Base-by-base conservation (phyloP, 2,888 invertebrate species). In the Aspidiotus rigidus region DNA sequence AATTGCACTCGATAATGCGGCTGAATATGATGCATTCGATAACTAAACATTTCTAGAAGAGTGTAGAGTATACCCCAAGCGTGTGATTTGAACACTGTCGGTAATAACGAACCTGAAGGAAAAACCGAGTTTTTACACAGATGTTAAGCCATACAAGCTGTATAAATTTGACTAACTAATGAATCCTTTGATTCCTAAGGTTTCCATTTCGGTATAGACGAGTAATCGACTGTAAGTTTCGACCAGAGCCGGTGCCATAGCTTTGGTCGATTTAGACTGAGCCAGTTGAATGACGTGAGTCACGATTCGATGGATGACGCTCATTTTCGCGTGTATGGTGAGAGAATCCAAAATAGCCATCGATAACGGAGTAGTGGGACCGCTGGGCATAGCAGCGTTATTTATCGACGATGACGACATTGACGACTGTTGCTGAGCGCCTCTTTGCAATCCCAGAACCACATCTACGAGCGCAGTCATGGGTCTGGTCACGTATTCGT, bases 21-120 rank as follows among this genome's bases (percentile, higher is more conserved):
- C 75, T 94, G 95, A 73, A 96, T 94, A 78, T 97, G 96, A 78
- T 96, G 95, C 79, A 97, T 87, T 60, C 97, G 84, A 77, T 95
- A 95, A 71, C 93, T 93, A 78, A 96, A 95, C 95, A 97, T 96
- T 79, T 97, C 96, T 75, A 97, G 78, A 53, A 97, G 80, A 0
- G 94, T 95, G 77, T 96, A 94, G n/a, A 97, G 81, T 69, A 93
- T 95, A 28, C 93, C 93, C 94, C 94, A 94, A 0, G 93, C 93
- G 75, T 94, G 92, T 13, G 89, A 88, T 78, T 93, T 93, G 77
- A 93, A 92, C 54, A 94, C 94, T 40, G 88, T 89, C 0, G 96
- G 94, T 73, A 97, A 79, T 57, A 96, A 79, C 79, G 94, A 93
- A 77, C 86, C 90, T 90, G 77, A 63, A 76, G 76, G 28, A 28